A percentile compares a stretch with the other conserved stretches of the same genome.
Conservation (phyloP, 1,140 invertebrate genomes). For the Thrips palmi region DNA sequence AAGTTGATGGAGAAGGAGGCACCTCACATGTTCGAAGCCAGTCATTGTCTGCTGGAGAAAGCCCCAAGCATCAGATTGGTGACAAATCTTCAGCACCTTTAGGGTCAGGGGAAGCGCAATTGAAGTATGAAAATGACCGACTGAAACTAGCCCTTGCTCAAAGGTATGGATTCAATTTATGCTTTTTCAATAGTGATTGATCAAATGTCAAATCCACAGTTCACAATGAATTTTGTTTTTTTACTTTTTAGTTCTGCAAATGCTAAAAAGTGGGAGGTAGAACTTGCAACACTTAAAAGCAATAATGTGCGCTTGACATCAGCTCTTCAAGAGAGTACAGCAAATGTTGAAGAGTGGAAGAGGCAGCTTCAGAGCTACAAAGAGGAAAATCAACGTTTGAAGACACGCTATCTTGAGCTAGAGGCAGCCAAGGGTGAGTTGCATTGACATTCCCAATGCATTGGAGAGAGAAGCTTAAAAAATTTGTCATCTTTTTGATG, state of each 20-base stretch:
- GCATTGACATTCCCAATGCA: not conserved
- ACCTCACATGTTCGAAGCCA: constrained; percentile 30
- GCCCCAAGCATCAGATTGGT: constrained; percentile 38
- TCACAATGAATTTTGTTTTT: too few species aligned
- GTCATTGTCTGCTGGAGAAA: constrained; percentile 32
- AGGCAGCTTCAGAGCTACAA: constrained; percentile 87
- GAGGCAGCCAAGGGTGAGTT: constrained; percentile 43
- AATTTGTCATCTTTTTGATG: not conserved
- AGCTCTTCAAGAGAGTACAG: constrained; percentile 89
- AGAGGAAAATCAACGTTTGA: constrained; percentile 83
- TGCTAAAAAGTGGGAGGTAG: constrained; percentile 97
- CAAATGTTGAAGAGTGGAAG: constrained; percentile 98
- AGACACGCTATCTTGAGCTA: constrained; percentile 52
- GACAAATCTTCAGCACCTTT: constrained; percentile 24
- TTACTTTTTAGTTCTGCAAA: constrained; percentile 64
- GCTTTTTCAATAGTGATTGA: not conserved
- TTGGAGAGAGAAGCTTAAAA: constrained; percentile 3
- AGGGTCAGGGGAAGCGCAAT: constrained; percentile 55
- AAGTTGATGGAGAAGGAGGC: constrained; percentile 17
- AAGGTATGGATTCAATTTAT: constrained; percentile 37
- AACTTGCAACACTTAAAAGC: constrained; percentile 86
- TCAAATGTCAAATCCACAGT: too few species aligned
- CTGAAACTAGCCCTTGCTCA: constrained; percentile 89
- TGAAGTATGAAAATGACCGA: constrained; percentile 94
- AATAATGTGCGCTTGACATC: constrained; percentile 89